Percentiles rank a stretch among this genome's conserved stretches.
Conservation (phyloP, 1,140 invertebrate species). For the Mercenaria mercenaria region DNA sequence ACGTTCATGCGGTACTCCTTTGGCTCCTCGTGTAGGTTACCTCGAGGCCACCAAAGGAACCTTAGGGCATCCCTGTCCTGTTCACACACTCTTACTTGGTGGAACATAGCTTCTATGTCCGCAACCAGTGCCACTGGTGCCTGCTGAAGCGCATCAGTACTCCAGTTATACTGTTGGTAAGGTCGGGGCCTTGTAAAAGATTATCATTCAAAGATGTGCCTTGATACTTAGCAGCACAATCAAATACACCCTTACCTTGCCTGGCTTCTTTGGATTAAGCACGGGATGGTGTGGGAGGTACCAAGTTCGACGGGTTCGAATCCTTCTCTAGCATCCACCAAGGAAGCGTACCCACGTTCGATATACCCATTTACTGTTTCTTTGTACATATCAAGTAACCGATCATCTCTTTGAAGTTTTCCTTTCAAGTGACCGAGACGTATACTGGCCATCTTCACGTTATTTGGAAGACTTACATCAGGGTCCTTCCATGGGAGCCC, state of each 20-base stretch:
- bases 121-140: constrained; percentile 38
- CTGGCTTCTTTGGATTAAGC: constrained; percentile 68
- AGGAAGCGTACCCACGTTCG: background rate
- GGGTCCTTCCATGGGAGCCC: constrained; percentile 15
- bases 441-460: background rate
- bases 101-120: constrained; percentile 66
- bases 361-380: constrained; percentile 4
- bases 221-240: constrained; percentile 61
- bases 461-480: constrained; percentile 11
- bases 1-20: constrained; percentile 60
- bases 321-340: background rate
- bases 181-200: constrained; percentile 80
- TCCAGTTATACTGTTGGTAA: constrained; percentile 80
- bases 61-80: constrained; percentile 41
- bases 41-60: constrained; percentile 64
- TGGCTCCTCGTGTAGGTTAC: constrained; percentile 10
- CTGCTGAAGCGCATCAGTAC: constrained; percentile 58
- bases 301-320: constrained; percentile 29
- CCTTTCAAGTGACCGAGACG: background rate
- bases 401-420: too few relatives aligned
- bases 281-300: constrained; percentile 74
- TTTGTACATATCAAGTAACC: background rate
- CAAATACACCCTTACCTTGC: constrained; percentile 71
- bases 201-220: constrained; percentile 76
- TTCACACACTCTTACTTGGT: constrained; percentile 33